These are phyloP conservation scores for Cepaea hortensis DNA, from an alignment of 2,888 invertebrate species.

Conservation along the genomic window DNA sequence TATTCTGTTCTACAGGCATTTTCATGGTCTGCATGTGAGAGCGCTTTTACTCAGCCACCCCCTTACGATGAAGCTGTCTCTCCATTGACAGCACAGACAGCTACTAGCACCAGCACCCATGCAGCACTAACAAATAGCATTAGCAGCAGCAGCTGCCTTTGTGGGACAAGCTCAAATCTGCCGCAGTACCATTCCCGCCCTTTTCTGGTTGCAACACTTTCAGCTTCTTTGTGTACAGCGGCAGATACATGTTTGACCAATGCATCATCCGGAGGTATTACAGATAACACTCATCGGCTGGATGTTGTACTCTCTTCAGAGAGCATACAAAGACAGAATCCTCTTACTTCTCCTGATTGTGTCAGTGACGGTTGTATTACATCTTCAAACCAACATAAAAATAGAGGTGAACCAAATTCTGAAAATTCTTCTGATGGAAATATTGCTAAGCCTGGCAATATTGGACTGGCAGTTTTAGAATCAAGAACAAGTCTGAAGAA, in stretches of 20 bases:
- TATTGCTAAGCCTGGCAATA: background rate
- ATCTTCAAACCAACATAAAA: background rate
- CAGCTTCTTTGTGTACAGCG: background rate
- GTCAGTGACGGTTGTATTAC: background rate
- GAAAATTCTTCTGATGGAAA: background rate
- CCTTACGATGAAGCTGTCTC: conserved; percentile 54
- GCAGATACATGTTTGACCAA: background rate
- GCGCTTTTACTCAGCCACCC: conserved; percentile 51
- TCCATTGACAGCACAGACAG: background rate
- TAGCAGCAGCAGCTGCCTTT: background rate
- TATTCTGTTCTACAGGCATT: conserved; percentile 17
- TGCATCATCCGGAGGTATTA: background rate
- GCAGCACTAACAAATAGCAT: background rate
- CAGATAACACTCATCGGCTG: background rate
- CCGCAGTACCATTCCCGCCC: background rate
- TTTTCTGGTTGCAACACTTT: background rate
- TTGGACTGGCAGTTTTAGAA: background rate
- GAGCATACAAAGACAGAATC: conserved; percentile 12
- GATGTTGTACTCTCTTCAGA: conserved; percentile 28
- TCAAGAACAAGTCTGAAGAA: background rate
- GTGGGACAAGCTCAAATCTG: background rate
- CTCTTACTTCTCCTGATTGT: background rate
- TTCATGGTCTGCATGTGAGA: conserved; percentile 19
- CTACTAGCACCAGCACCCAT: background rate
- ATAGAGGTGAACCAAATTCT: background rate